Percentiles rank a stretch among this genome's conserved stretches.
Conservation (phyloP, 2,113 vertebrate species). For the Oncorhynchus nerka region DNA sequence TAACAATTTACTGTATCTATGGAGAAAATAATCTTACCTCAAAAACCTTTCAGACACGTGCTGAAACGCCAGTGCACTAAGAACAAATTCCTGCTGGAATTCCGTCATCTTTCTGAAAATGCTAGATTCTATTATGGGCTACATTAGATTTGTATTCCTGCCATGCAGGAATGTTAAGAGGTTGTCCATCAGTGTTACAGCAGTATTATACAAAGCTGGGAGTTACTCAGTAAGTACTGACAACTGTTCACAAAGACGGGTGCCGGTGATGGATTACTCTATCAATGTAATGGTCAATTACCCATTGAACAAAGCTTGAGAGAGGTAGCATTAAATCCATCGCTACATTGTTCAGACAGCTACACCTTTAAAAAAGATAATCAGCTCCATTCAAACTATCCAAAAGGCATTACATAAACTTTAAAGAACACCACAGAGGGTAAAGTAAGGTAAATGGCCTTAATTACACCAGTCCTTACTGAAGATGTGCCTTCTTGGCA, state of each 20-base stretch:
- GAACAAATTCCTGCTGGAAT: not conserved
- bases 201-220: too few relatives aligned
- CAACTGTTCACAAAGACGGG: slow-evolving; percentile 21
- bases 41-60: not conserved
- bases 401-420: slow-evolving; percentile 10
- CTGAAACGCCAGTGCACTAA: not conserved
- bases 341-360: slow-evolving; percentile 14
- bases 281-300: slow-evolving; percentile 28
- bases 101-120: not conserved
- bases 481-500: not conserved
- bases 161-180: not conserved
- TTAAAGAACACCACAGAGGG: not conserved
- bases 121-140: too few relatives aligned
- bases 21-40: not conserved
- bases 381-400: slow-evolving; percentile 27
- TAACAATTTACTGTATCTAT: not conserved
- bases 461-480: not conserved
- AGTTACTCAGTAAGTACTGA: not conserved
- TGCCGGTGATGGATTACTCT: slow-evolving; percentile 32
- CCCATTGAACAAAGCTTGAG: slow-evolving; percentile 28
- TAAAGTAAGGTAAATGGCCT: not conserved
- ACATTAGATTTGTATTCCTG: too few relatives aligned
- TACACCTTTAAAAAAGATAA: slow-evolving; percentile 26
- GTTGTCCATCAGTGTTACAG: not conserved
- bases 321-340: slow-evolving; percentile 6